Conservation (phyloP, 2,888 invertebrate genomes). For the Penaeus monodon region DNA sequence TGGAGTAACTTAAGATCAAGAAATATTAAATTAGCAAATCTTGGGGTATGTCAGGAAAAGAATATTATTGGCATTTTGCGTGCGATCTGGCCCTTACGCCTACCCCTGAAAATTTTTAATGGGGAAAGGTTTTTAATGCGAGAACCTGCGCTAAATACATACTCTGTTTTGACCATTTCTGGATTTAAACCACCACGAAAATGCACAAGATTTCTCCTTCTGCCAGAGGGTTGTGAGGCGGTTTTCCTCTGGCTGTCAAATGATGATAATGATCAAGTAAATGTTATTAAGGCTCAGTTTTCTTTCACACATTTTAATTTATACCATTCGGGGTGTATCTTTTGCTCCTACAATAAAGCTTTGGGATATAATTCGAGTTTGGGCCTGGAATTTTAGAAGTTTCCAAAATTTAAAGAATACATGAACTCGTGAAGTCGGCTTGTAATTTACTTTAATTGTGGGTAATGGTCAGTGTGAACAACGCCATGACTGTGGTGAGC, state of each 20-base stretch:
- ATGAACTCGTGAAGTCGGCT: no score
- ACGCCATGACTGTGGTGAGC: no score
- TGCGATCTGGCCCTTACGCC: background rate
- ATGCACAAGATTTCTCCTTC: background rate
- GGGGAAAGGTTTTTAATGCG: background rate
- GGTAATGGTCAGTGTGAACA: no score
- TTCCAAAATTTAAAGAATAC: background rate
- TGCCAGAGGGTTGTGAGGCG: background rate
- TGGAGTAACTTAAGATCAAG: background rate
- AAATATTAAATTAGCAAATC: background rate
- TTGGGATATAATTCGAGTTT: background rate
- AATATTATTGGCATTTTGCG: background rate
- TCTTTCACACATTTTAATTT: slow-evolving; percentile 17
- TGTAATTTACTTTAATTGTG: no score
- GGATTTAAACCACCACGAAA: background rate
- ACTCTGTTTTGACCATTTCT: background rate
- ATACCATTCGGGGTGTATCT: slow-evolving; percentile 6
- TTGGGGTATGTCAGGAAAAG: slow-evolving; percentile 11
- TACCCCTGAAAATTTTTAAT: background rate
- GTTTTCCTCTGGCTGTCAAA: background rate
- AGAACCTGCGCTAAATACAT: background rate
- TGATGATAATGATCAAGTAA: slow-evolving; percentile 24
- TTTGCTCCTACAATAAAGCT: slow-evolving; percentile 16
- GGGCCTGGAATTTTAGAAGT: slow-evolving; percentile 14
- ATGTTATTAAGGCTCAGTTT: slow-evolving; percentile 19